These are phyloP conservation scores for Noctuana brunneofusca DNA, from an alignment of 2,888 invertebrate species.

Conservation along the genomic window DNA sequence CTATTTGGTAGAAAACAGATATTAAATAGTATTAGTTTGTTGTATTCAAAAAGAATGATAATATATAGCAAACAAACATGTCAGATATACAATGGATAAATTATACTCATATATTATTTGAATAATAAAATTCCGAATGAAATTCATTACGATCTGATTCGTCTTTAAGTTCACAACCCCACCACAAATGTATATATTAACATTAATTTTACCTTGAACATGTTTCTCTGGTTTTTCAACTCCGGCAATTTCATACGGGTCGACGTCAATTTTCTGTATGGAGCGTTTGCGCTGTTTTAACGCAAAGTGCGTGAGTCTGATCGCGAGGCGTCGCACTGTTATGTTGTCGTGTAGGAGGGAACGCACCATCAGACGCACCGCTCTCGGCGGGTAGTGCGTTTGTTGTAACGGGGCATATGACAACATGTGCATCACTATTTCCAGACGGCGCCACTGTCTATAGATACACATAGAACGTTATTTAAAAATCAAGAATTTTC, in stretches of 20 bases:
- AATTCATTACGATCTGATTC: too few relatives aligned
- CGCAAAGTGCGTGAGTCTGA: constrained; percentile 83
- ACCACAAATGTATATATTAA: too few relatives aligned
- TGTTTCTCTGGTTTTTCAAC: constrained; percentile 54
- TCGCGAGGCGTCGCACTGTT: constrained; percentile 88
- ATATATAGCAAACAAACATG: too few relatives aligned
- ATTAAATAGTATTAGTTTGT: too few relatives aligned
- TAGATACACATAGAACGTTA: not conserved
- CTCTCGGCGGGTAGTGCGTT: constrained; percentile 83
- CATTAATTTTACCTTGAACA: constrained; percentile 59
- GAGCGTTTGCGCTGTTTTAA: constrained; percentile 88
- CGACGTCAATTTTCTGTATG: constrained; percentile 82
- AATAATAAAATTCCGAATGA: too few relatives aligned
- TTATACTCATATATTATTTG: too few relatives aligned
- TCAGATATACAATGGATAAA: too few relatives aligned
- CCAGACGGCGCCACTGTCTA: constrained; percentile 92
- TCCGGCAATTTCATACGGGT: constrained; percentile 78
- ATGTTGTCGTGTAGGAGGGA: constrained; percentile 90
- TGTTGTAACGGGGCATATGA: constrained; percentile 88
- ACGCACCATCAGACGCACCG: constrained; percentile 85
- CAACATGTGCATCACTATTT: constrained; percentile 89
- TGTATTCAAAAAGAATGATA: too few relatives aligned
- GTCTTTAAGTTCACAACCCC: too few relatives aligned
- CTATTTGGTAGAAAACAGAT: too few relatives aligned
- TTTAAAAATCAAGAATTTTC: not conserved